Conservation (phyloP, 1,140 invertebrate species). For the Euwallacea fornicatus region DNA sequence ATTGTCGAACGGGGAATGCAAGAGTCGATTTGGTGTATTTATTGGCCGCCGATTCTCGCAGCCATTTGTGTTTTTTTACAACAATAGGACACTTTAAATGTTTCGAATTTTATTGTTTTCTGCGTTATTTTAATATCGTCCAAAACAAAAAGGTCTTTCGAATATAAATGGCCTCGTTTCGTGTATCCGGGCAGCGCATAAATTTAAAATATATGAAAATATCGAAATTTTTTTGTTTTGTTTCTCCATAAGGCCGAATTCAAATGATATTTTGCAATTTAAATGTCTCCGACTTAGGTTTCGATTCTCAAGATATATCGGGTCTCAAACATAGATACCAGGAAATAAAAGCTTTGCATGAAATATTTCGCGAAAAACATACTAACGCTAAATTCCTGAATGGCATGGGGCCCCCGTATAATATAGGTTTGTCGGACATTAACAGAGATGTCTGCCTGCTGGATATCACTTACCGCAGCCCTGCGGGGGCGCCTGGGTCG, state of each 20-base stretch:
- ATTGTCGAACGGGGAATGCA: constrained; percentile 38
- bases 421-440: constrained; percentile 35
- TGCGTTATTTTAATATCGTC: constrained; percentile 25
- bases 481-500: constrained; percentile 24
- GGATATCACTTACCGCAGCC: constrained; percentile 40
- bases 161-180: constrained; percentile 20
- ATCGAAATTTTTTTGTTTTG: constrained; percentile 9
- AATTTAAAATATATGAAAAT: constrained; percentile 20
- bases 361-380: not conserved
- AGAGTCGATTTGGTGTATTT: constrained; percentile 42
- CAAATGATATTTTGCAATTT: constrained; percentile 15
- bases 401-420: constrained; percentile 28
- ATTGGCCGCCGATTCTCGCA: constrained; percentile 41
- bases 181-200: not conserved
- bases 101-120: constrained; percentile 46
- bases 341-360: not conserved
- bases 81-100: constrained; percentile 49
- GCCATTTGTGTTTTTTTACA: constrained; percentile 46
- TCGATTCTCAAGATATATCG: no score
- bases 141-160: constrained; percentile 7
- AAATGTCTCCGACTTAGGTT: not conserved
- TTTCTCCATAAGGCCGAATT: not conserved
- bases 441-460: constrained; percentile 41
- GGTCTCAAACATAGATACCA: no score
- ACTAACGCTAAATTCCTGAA: constrained; percentile 11